phyloP scores from a whole-genome alignment of 2,113 vertebrate genomes.

The Loxodonta africana region DNA sequence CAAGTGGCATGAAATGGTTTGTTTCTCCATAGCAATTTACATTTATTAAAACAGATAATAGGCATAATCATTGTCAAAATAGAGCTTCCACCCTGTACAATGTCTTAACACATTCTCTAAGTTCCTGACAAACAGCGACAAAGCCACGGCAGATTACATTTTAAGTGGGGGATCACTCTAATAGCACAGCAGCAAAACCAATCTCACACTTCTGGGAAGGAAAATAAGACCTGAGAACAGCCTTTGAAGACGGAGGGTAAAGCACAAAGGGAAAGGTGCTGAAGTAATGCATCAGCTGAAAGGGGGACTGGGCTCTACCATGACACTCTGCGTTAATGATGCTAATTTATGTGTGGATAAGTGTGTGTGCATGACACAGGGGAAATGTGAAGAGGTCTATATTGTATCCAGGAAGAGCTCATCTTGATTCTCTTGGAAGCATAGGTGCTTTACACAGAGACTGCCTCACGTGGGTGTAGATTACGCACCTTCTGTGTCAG shows the following conservation, averaged over 20 bases:
- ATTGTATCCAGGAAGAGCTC: neutral
- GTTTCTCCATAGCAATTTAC: conserved; percentile 74
- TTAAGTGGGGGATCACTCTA: conserved; percentile 60
- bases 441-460: neutral
- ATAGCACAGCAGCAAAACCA: conserved; percentile 43
- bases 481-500: neutral
- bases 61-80: conserved; percentile 78
- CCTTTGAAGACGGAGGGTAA: neutral
- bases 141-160: conserved; percentile 43
- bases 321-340: conserved; percentile 69
- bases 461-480: neutral
- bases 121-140: conserved; percentile 71
- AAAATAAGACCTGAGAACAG: neutral
- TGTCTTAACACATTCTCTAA: conserved; percentile 59
- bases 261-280: conserved; percentile 72
- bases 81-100: conserved; percentile 25
- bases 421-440: neutral
- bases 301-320: neutral
- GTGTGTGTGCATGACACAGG: conserved; percentile 4
- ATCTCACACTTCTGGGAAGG: conserved; percentile 28
- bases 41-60: conserved; percentile 81
- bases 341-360: conserved; percentile 65
- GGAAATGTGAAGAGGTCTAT: conserved; percentile 19
- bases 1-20: conserved; percentile 73
- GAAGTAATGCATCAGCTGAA: neutral